Percentiles rank a stretch among this genome's conserved stretches.
Conservation (phyloP, 2,888 invertebrate genomes). For the Empis stercorea region DNA sequence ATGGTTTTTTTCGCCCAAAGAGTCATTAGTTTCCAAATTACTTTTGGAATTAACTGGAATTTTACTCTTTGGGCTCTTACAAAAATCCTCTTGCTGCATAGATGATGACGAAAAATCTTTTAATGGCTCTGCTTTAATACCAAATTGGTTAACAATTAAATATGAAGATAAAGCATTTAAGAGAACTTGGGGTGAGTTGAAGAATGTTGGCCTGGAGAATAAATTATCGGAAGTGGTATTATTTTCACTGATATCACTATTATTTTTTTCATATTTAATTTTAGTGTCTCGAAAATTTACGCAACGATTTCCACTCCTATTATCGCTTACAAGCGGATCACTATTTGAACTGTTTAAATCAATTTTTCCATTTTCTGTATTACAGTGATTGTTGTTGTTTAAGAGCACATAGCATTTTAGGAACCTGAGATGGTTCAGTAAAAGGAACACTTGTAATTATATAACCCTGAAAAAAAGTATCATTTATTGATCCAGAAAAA, state of each 20-base stretch:
- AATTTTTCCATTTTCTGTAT: slow-evolving; percentile 43
- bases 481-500: background rate
- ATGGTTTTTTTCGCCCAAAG: slow-evolving; percentile 32
- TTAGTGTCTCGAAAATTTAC: slow-evolving; percentile 8
- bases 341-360: slow-evolving; percentile 31
- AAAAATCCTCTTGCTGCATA: slow-evolving; percentile 38
- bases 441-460: slow-evolving; percentile 63
- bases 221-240: too few species aligned
- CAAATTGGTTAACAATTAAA: background rate
- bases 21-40: slow-evolving; percentile 21
- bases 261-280: slow-evolving; percentile 6
- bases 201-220: slow-evolving; percentile 1
- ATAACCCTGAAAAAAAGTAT: slow-evolving; percentile 20
- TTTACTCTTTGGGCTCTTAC: slow-evolving; percentile 44
- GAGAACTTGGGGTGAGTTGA: slow-evolving; percentile 10
- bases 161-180: too few species aligned
- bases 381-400: slow-evolving; percentile 48
- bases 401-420: slow-evolving; percentile 69
- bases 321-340: slow-evolving; percentile 13
- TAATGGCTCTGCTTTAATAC: slow-evolving; percentile 14
- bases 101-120: slow-evolving; percentile 14
- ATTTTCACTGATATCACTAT: too few species aligned
- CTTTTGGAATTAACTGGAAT: background rate
- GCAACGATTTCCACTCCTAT: too few species aligned
- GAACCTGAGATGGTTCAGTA: slow-evolving; percentile 85